Evolutionary conservation across 1,140 invertebrate genomes (phyloP).

Genomic region (Thaumetopoea pityocampa): DNA sequence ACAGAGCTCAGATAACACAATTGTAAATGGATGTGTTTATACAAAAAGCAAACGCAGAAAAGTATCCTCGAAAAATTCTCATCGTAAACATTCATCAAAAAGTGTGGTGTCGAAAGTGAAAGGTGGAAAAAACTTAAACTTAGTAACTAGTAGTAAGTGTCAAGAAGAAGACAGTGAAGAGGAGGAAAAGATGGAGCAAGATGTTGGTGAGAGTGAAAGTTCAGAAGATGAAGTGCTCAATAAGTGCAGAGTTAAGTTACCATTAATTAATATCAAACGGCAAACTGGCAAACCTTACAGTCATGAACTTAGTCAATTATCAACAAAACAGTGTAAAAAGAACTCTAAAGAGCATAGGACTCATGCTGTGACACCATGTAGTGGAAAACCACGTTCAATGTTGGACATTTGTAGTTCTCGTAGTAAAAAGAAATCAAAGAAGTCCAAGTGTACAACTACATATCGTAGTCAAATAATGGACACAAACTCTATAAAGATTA

Average conservation of each 20-base stretch:
- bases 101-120: constrained; percentile 59
- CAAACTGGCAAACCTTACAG: constrained; percentile 73
- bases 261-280: constrained; percentile 51
- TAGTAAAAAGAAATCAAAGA: constrained; percentile 73
- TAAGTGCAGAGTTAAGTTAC: constrained; percentile 68
- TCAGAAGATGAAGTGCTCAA: constrained; percentile 68
- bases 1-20: constrained; percentile 43
- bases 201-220: constrained; percentile 57
- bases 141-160: constrained; percentile 72
- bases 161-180: constrained; percentile 28
- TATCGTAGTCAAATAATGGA: constrained; percentile 74
- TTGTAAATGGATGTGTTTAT: constrained; percentile 57
- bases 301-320: constrained; percentile 76
- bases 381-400: constrained; percentile 74
- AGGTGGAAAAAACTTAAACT: constrained; percentile 72
- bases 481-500: constrained; percentile 70
- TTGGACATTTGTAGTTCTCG: constrained; percentile 64
- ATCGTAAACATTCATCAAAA: constrained; percentile 31
- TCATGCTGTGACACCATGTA: constrained; percentile 64
- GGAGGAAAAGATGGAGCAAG: constrained; percentile 34
- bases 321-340: constrained; percentile 65
- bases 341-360: constrained; percentile 60
- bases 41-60: constrained; percentile 60
- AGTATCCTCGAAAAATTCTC: constrained; percentile 46
- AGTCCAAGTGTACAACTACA: constrained; percentile 56